Evolutionary conservation across 2,888 invertebrate genomes (phyloP).

Genomic region (Diogma glabrata): DNA sequence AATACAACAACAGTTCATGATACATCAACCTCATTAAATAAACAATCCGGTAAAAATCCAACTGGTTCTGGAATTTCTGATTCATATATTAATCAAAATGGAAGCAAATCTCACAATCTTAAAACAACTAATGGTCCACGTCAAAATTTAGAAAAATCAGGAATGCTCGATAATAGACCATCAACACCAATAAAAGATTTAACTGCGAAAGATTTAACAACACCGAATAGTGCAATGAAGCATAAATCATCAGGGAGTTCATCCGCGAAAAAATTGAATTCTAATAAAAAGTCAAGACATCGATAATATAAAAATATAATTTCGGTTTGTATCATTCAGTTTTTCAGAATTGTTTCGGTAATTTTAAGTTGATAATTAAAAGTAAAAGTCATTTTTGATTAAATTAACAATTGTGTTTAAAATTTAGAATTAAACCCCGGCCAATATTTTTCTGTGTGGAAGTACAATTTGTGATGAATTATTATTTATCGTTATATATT

Average conservation of each 20-base stretch:
- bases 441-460: too few relatives aligned
- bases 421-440: too few relatives aligned
- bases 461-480: too few relatives aligned
- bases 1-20: constrained; percentile 34
- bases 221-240: constrained; percentile 34
- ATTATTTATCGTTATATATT: too few relatives aligned
- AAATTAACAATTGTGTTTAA: too few relatives aligned
- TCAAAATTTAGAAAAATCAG: constrained; percentile 5
- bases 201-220: constrained; percentile 26
- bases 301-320: too few relatives aligned
- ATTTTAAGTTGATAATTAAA: too few relatives aligned
- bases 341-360: too few relatives aligned
- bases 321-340: too few relatives aligned
- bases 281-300: constrained; percentile 72
- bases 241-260: constrained; percentile 40
- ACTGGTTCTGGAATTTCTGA: not conserved
- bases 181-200: constrained; percentile 29
- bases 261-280: constrained; percentile 57
- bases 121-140: constrained; percentile 16
- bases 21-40: not conserved
- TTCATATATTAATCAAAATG: not conserved
- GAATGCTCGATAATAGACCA: constrained; percentile 14
- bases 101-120: constrained; percentile 6
- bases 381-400: too few relatives aligned
- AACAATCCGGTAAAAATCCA: constrained; percentile 10